These are phyloP conservation scores for Telenomus remus DNA, from an alignment of 1,140 invertebrate genomes.

Conservation along the genomic window DNA sequence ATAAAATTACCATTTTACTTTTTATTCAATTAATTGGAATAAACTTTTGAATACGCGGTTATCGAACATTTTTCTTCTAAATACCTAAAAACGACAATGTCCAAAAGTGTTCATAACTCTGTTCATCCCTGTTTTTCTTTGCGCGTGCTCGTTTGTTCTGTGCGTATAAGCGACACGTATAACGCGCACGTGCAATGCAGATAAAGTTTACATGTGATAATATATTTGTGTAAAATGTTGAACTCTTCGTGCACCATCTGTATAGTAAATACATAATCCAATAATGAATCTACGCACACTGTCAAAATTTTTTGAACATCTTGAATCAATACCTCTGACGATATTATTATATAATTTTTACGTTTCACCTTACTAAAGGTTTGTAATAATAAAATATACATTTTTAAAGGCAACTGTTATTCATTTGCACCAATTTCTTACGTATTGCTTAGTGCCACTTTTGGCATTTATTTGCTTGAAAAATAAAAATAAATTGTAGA, in stretches of 20 bases:
- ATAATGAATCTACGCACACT: slow-evolving; percentile 46
- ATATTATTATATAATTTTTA: too few species aligned
- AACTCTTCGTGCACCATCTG: slow-evolving; percentile 45
- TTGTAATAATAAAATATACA: too few species aligned
- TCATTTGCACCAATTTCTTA: too few species aligned
- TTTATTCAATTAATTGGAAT: too few species aligned
- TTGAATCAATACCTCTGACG: neutral
- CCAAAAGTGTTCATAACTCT: slow-evolving; percentile 22
- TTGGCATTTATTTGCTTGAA: too few species aligned
- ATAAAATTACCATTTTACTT: too few species aligned
- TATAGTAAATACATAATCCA: slow-evolving; percentile 34
- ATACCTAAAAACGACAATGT: slow-evolving; percentile 2
- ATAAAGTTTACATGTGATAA: slow-evolving; percentile 42
- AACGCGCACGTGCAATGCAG: slow-evolving; percentile 55
- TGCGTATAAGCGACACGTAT: slow-evolving; percentile 56
- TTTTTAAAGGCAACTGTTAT: too few species aligned
- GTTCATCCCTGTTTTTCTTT: slow-evolving; percentile 52
- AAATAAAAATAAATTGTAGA: too few species aligned
- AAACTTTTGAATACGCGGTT: too few species aligned
- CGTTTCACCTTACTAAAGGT: too few species aligned
- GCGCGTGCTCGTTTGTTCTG: slow-evolving; percentile 52
- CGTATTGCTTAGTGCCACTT: too few species aligned
- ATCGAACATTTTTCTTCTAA: neutral
- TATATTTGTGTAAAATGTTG: slow-evolving; percentile 38
- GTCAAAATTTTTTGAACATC: slow-evolving; percentile 16